Percentiles rank a stretch among this genome's conserved stretches.
Evolutionary conservation across 2,888 invertebrate species (phyloP).

Genomic region (Meloe dianella): DNA sequence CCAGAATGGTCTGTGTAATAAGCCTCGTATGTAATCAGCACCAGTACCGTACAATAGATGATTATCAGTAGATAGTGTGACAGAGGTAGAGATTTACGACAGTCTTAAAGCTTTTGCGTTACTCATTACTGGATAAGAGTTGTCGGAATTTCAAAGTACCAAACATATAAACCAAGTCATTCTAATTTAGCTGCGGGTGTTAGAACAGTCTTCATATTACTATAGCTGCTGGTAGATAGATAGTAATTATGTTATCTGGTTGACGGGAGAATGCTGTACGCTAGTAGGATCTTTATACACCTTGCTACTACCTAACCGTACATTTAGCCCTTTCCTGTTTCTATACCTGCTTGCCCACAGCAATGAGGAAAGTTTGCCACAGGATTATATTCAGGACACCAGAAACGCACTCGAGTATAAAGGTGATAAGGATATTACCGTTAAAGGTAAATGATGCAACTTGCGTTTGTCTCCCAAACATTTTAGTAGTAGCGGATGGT

Average conservation of each 20-base stretch:
- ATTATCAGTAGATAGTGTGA: slow-evolving; percentile 39
- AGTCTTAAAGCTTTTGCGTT: slow-evolving; percentile 42
- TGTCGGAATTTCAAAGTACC: slow-evolving; percentile 34
- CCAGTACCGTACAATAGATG: slow-evolving; percentile 42
- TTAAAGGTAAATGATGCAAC: slow-evolving; percentile 49
- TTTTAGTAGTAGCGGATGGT: slow-evolving; percentile 2
- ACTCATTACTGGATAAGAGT: slow-evolving; percentile 36
- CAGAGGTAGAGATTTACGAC: slow-evolving; percentile 42
- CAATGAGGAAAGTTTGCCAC: slow-evolving; percentile 51
- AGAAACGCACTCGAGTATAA: slow-evolving; percentile 55
- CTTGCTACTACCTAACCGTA: slow-evolving; percentile 48
- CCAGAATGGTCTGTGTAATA: slow-evolving; percentile 31
- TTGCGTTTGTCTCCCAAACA: slow-evolving; percentile 25
- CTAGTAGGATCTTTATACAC: slow-evolving; percentile 49
- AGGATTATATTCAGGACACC: slow-evolving; percentile 48
- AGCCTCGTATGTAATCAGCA: slow-evolving; percentile 40
- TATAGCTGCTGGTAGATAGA: slow-evolving; percentile 35
- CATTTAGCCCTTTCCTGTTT: slow-evolving; percentile 43
- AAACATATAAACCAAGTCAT: slow-evolving; percentile 45
- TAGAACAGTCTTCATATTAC: slow-evolving; percentile 12
- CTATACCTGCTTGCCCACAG: slow-evolving; percentile 45
- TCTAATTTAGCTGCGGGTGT: slow-evolving; percentile 52
- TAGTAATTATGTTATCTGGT: slow-evolving; percentile 55
- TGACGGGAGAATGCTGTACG: slow-evolving; percentile 40
- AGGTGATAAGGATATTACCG: slow-evolving; percentile 57